Base-by-base conservation (phyloP, 2,888 invertebrate genomes). In the Sepioteuthis lessoniana region DNA sequence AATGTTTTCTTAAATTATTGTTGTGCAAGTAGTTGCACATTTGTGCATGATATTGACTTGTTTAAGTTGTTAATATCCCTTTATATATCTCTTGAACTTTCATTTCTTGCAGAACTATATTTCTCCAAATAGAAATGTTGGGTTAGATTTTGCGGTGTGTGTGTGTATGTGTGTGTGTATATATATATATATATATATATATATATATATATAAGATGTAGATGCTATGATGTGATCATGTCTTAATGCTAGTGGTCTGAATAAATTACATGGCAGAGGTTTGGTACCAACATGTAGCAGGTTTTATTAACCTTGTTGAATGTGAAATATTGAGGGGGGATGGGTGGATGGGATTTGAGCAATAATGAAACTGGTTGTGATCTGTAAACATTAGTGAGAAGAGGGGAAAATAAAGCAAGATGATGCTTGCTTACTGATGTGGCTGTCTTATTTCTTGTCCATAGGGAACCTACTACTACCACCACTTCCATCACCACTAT, bases 201-300 rank as follows among this genome's bases (percentile, higher is more conserved):
- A 19, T 25, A 25, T 25, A 50, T 47, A 25, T 55, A 21, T 25
- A 55, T 55, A 25, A 55, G 55, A 55, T 55, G 55, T 55, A 21
- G 55, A 55, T 35, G 76, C 76, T 76, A 76, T 76, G 76, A 76
- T 76, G 55, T 55, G 76, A 31, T 76, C 31, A n/a, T 76, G 76
- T 76, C n/a, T n/a, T 76, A 76, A n/a, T 76, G n/a, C 76, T 76
- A 10, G n/a, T 76, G 76, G 76, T 76, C 76, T 76, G 76, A 76
- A 76, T 76, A 76, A 76, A 76, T 76, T 76, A 76, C n/a, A 76
- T 76, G 35, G n/a, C 76, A 76, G 76, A n/a, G 76, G 25, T 76
- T 76, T n/a, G 76, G 76, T 76, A 76, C 76, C 76, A 76, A 76
- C 76, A 76, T 76, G 76, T n/a, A 76, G 76, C n/a, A 76, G 76